Conservation (phyloP, 2,888 invertebrate genomes). For the Pheosia gnoma region DNA sequence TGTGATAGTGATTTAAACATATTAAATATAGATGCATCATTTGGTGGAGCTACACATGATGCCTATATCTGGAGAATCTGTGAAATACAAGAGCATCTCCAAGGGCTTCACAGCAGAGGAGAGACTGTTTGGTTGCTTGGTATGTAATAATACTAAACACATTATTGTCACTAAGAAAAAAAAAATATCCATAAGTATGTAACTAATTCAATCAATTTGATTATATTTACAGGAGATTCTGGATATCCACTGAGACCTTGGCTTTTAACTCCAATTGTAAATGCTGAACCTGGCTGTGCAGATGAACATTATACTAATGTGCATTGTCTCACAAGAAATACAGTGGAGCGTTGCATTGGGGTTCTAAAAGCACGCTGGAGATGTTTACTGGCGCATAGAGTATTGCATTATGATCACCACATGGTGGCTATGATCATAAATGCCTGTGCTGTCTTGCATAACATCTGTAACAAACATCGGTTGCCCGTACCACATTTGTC, state of each 20-base stretch:
- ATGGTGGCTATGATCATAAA: background rate
- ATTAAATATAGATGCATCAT: background rate
- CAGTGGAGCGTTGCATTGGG: conserved; percentile 1
- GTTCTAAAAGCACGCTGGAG: background rate
- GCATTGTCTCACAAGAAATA: background rate
- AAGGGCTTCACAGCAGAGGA: background rate
- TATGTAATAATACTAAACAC: background rate
- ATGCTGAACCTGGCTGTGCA: background rate
- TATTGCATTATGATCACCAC: background rate
- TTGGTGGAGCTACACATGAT: background rate
- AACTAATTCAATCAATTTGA: too few relatives aligned
- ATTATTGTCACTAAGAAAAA: too few relatives aligned
- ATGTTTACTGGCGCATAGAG: background rate
- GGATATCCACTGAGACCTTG: background rate
- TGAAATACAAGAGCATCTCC: background rate
- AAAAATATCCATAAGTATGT: too few relatives aligned
- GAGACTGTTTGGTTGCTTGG: background rate
- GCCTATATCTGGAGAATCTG: background rate
- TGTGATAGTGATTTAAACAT: background rate
- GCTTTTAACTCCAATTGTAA: background rate
- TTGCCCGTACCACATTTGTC: too few relatives aligned
- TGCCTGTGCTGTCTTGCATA: background rate
- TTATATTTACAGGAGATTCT: background rate
- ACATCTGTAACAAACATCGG: background rate
- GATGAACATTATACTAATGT: background rate